These are phyloP conservation scores for Tethea ocularis DNA, from an alignment of 2,888 invertebrate genomes.

Conservation along the genomic window DNA sequence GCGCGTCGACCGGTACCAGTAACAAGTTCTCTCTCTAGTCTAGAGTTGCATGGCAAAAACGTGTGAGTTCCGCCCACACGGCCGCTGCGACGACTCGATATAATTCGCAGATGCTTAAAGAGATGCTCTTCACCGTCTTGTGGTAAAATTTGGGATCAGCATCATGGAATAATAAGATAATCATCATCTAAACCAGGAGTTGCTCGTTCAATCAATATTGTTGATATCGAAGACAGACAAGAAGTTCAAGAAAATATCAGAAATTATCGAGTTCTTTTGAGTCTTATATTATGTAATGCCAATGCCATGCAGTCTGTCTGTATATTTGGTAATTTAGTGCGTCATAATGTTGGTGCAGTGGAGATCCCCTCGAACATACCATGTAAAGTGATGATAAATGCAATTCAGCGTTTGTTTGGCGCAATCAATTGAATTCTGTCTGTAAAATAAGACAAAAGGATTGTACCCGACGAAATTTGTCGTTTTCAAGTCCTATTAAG, in stretches of 20 bases:
- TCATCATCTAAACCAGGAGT: background rate
- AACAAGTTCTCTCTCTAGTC: conserved; percentile 60
- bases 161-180: background rate
- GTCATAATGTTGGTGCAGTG: background rate
- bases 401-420: background rate
- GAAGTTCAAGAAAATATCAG: too few species aligned
- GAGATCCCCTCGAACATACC: background rate
- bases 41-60: conserved; percentile 63
- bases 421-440: background rate
- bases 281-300: background rate
- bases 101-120: background rate
- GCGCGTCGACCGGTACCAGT: conserved; percentile 54
- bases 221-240: too few species aligned
- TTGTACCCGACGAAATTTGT: too few species aligned
- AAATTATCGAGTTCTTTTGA: background rate
- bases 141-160: background rate
- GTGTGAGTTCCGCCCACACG: conserved; percentile 67
- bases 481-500: too few species aligned
- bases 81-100: conserved; percentile 11
- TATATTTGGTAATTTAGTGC: background rate
- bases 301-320: background rate
- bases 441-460: background rate
- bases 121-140: background rate
- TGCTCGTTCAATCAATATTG: too few species aligned
- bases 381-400: background rate